A percentile compares a stretch with the other conserved stretches of the same genome.
phyloP scores from a whole-genome alignment of 2,113 vertebrate genomes.

The Neofelis nebulosa region DNA sequence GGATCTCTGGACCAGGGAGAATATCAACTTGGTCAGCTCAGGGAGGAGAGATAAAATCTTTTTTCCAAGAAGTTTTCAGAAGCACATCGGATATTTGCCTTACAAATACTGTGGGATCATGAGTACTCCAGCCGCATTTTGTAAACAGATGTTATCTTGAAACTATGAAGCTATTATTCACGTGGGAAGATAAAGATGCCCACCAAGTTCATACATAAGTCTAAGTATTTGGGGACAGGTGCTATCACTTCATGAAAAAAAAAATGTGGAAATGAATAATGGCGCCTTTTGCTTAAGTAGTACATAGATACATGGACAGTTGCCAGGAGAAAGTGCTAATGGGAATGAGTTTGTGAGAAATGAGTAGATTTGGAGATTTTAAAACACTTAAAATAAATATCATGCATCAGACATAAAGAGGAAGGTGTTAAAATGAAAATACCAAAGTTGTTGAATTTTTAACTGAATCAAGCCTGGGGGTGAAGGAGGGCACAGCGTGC shows the following conservation, averaged over 20 bases:
- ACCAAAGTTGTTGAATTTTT: neutral
- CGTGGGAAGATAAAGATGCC: neutral
- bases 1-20: constrained; percentile 75
- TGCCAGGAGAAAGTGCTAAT: constrained; percentile 41
- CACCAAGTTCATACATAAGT: neutral
- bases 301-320: neutral
- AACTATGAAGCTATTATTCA: constrained; percentile 37
- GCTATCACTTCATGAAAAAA: constrained; percentile 36
- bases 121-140: neutral
- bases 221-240: neutral
- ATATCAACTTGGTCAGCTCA: constrained; percentile 76
- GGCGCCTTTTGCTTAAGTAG: constrained; percentile 4
- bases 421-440: constrained; percentile 30
- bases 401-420: neutral
- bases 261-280: constrained; percentile 35
- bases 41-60: constrained; percentile 74
- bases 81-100: constrained; percentile 70
- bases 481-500: neutral
- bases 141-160: constrained; percentile 58
- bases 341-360: constrained; percentile 40
- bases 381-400: constrained; percentile 35
- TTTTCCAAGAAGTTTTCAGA: constrained; percentile 75
- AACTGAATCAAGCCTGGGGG: neutral
- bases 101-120: neutral
- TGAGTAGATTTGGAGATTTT: neutral